A percentile compares a stretch with the other conserved stretches of the same genome.
Evolutionary conservation across 2,113 vertebrate genomes (phyloP).

Genomic region (Cyprinodon tularosa): DNA sequence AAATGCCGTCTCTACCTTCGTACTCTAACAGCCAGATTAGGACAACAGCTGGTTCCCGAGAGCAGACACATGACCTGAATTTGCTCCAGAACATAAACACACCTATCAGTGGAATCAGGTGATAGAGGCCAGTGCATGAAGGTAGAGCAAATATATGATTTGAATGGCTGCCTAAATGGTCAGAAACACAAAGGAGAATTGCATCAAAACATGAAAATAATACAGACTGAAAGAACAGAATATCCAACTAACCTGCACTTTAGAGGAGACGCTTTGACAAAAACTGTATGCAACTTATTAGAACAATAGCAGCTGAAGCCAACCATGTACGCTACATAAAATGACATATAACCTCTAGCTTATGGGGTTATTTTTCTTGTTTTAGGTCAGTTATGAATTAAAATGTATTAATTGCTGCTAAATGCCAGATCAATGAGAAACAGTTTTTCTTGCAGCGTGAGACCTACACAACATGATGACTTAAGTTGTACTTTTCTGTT

Average conservation of each 20-base stretch:
- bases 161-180: constrained; percentile 15
- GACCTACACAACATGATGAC: no score
- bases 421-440: not conserved
- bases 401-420: no score
- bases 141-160: constrained; percentile 26
- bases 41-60: constrained; percentile 59
- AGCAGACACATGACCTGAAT: constrained; percentile 34
- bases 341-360: not conserved
- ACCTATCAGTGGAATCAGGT: constrained; percentile 44
- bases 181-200: constrained; percentile 3
- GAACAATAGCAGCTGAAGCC: not conserved
- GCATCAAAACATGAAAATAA: not conserved
- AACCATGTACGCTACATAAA: not conserved
- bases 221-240: not conserved
- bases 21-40: constrained; percentile 46
- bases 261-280: no score
- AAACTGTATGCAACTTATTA: not conserved
- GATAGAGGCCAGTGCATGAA: constrained; percentile 39
- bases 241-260: not conserved
- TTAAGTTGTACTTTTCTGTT: no score
- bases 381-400: no score
- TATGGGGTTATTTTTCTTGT: not conserved
- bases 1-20: not conserved
- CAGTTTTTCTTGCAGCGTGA: no score
- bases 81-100: constrained; percentile 15